Evolutionary conservation across 2,113 vertebrate genomes (phyloP), one percentile per base, ranked within the genome.

Genomic region (Nyctibius bracteatus): DNA sequence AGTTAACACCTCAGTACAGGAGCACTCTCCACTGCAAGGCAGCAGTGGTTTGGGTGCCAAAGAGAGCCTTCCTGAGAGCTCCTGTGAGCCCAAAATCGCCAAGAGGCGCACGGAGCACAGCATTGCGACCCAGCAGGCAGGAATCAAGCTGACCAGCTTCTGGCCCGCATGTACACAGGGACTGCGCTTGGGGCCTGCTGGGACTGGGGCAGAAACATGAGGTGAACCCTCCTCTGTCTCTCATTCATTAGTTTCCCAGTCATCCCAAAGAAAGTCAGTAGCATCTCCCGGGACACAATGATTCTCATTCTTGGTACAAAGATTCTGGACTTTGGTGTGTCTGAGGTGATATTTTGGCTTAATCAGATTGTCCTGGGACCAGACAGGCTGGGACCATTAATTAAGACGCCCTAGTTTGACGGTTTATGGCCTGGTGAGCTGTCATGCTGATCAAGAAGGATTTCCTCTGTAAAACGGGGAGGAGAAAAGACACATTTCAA

Each of bases 51-150:
- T 54, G 52, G 27, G 17, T 86, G 43, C 17, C 22, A 55, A 18
- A 43, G 25, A 35, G 54, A 39, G 33, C 16, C 16, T 80, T 80
- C 17, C 14, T 3, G 3, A 5, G 43, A 71, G 30, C 30, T 67
- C 0, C 0, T 14, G 13, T 14, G 19, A 67, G 28, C 23, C 43
- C 5, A 41, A 19, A 27, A 39, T 21, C 46, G 22, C 28, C 52
- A 41, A 54, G 52, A 63, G 47, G 17, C 3, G 8, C 2, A 19
- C 8, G 14, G 33, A 44, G 33, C 35, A 22, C 16, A 46, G 63
- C 18, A 17, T 9, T 5, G 3, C 1, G 10, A 67, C 2, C 4
- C 14, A 54, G 8, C 20, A 4, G 0, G 3, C 2, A 19, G 46
- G 35, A 84, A 59, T n/a, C 41, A 46, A 28, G 25, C 33, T 78